Evolutionary conservation across 1,140 invertebrate species (phyloP).

Genomic region (honey bee (Apis mellifera)): Amel_HAv3.1 CM009933.2:10194501-10195000

Average conservation of each 20-base stretch:
- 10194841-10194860: no score
- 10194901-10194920: constrained; percentile 12
- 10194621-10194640: not conserved
- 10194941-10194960: not conserved
- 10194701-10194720: no score
- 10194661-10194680: not conserved
- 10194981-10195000: no score
- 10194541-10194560: constrained; percentile 16
- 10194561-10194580: constrained; percentile 49
- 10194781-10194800: not conserved
- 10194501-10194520: constrained; percentile 55
- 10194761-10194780: no score
- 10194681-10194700: not conserved
- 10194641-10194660: no score
- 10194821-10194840: no score
- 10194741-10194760: no score
- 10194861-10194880: constrained; percentile 4
- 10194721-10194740: no score
- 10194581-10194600: not conserved
- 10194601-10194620: not conserved
- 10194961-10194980: not conserved
- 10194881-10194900: constrained; percentile 3
- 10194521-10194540: constrained; percentile 47
- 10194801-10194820: not conserved
- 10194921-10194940: no score